Base-by-base conservation (phyloP, 2,113 vertebrate species). In the Pandion haliaetus region DNA sequence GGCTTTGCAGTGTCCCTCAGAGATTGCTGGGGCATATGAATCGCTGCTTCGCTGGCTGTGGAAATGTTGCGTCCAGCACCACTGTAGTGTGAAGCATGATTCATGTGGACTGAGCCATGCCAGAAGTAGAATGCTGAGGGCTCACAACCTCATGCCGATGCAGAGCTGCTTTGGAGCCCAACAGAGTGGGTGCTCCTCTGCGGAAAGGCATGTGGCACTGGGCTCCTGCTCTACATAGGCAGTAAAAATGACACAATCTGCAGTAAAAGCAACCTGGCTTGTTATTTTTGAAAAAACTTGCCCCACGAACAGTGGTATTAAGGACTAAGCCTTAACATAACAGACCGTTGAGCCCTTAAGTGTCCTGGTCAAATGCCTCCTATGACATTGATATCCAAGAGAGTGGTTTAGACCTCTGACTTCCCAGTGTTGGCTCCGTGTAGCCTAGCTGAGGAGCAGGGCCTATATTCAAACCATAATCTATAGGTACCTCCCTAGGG, bases 241-340 rank as follows among this genome's bases (percentile, higher is more conserved):
- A 54, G n/a, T 5, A 71, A 71, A 72, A 36, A 26, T 59, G 34
- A 77, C 80, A 47, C 9, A 67, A 58, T 10, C 59, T 78, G 29
- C 20, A 63, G 24, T 47, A 29, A 90, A 91, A 61, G 3, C 38
- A 62, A 31, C 26, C 17, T 71, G 42, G 9, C 14, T 29, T 34
- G 23, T 32, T 67, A 63, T n/a, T 77, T 63, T n/a, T 14, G 21
- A 40, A 62, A 42, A 71, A 71, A 31, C 18, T 15, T 76, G 31
- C n/a, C 71, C 12, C 8, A 5, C 0, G 0, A 62, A 36, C 26
- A 50, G 24, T 0, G 0, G 23, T 77, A 52, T 57, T 32, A 61
- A 73, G 8, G 38, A 17, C 32, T 93, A 72, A 83, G 28, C 42
- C 38, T 34, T 88, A 76, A 45, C 14, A 21, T 4, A 62, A 57